A percentile compares a stretch with the other conserved stretches of the same genome.
These are phyloP conservation scores for Nesoenas mayeri DNA, from an alignment of 2,113 vertebrate genomes.

Conservation along the genomic window DNA sequence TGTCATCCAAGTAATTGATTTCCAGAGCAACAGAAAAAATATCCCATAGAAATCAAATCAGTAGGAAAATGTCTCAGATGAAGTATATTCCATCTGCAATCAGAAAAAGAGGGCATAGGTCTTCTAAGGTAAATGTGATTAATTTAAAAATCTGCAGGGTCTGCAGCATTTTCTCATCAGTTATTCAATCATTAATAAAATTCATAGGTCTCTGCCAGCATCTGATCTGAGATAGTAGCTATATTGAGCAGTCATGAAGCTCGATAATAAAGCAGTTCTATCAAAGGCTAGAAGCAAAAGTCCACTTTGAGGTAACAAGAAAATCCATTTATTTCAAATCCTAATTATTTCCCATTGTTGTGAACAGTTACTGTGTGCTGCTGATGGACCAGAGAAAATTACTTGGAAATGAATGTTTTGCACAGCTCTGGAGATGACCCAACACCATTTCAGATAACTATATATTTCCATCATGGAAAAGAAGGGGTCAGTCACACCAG, in stretches of 20 bases:
- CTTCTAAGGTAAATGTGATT: constrained; percentile 23
- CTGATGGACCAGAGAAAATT: background rate
- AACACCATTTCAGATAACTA: background rate
- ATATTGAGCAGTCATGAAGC: background rate
- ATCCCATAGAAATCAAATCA: background rate
- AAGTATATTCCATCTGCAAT: background rate
- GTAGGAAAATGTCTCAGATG: background rate
- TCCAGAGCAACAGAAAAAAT: background rate
- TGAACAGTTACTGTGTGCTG: background rate
- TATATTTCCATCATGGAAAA: background rate
- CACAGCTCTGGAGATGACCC: background rate
- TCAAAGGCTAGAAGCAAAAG: background rate
- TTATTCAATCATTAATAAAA: constrained; percentile 44
- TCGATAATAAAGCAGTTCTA: background rate
- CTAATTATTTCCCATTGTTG: background rate
- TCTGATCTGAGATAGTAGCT: background rate
- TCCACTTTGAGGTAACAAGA: background rate
- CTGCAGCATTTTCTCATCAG: constrained; percentile 7
- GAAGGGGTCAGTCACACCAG: background rate
- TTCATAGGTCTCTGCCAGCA: background rate
- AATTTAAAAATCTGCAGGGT: constrained; percentile 32
- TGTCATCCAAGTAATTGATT: constrained; percentile 28
- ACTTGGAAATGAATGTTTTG: background rate
- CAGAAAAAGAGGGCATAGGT: constrained; percentile 16
- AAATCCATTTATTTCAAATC: constrained; percentile 6